Conservation (phyloP, 2,888 invertebrate species). For the Archaeoteleia sp. region DNA sequence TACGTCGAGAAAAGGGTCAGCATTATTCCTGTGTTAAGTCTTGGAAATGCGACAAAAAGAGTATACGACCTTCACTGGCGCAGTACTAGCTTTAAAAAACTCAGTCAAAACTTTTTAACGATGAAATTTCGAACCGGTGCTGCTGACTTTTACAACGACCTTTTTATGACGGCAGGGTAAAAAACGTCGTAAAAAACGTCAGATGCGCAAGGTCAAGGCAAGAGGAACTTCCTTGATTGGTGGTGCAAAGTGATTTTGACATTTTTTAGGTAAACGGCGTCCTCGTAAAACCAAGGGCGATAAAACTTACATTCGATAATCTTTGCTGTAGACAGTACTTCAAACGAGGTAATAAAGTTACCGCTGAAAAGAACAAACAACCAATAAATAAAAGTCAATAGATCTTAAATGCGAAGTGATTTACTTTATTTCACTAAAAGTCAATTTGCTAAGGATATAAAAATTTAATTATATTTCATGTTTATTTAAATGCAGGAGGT, state of each 20-base stretch:
- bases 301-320: constrained; percentile 10
- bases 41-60: constrained; percentile 59
- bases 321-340: constrained; percentile 2
- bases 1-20: constrained; percentile 53
- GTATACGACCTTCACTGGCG: constrained; percentile 51
- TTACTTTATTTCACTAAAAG: too few relatives aligned
- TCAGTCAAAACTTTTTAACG: constrained; percentile 61
- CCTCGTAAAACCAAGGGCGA: constrained; percentile 20
- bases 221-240: constrained; percentile 33
- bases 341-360: constrained; percentile 8
- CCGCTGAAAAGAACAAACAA: neutral
- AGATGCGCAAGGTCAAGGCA: constrained; percentile 65
- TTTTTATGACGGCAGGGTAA: constrained; percentile 63
- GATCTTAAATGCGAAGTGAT: too few relatives aligned
- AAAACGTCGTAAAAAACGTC: constrained; percentile 62
- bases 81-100: constrained; percentile 41
- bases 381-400: too few relatives aligned
- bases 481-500: too few relatives aligned
- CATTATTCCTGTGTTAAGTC: constrained; percentile 53
- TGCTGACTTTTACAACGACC: constrained; percentile 64
- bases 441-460: too few relatives aligned
- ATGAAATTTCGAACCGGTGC: constrained; percentile 64
- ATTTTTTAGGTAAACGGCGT: constrained; percentile 12
- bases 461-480: too few relatives aligned
- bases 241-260: constrained; percentile 26